Evolutionary conservation across 2,113 vertebrate species (phyloP).

Genomic region (Ciconia maguari): DNA sequence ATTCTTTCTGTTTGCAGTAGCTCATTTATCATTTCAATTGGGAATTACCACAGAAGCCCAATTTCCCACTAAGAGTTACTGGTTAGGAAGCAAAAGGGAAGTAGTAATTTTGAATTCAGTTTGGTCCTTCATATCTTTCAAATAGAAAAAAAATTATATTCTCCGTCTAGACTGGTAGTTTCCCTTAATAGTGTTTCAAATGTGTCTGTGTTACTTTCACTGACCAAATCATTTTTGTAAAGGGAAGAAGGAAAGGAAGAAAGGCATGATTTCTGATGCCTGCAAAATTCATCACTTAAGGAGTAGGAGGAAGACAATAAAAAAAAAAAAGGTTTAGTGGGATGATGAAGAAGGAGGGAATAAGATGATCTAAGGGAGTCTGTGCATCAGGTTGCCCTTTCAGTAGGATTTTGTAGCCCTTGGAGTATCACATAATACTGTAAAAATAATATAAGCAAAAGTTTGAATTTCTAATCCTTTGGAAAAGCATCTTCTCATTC

Average conservation of each 20-base stretch:
- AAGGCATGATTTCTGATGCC: neutral
- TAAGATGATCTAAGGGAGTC: neutral
- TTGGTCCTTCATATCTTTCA: neutral
- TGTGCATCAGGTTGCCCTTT: neutral
- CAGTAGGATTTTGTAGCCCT: neutral
- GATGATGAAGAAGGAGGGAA: neutral
- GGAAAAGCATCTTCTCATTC: constrained; percentile 5
- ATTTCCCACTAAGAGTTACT: neutral
- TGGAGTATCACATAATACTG: neutral
- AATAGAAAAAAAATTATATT: neutral
- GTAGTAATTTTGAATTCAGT: neutral
- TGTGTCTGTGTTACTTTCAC: neutral
- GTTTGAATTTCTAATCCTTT: neutral
- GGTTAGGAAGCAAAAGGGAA: neutral
- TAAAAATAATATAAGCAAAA: constrained; percentile 3
- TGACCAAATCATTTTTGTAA: neutral
- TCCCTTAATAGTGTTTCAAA: neutral
- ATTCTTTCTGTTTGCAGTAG: neutral
- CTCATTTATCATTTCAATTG: constrained; percentile 37
- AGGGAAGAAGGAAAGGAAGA: neutral
- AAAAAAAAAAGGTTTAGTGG: neutral
- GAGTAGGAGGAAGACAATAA: neutral
- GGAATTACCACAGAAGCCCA: neutral
- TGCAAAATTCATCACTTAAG: neutral
- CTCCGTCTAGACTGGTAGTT: neutral